Evolutionary conservation across 23 tunicate species (phyloP).

Genomic region (Aplidium turbinatum): DNA sequence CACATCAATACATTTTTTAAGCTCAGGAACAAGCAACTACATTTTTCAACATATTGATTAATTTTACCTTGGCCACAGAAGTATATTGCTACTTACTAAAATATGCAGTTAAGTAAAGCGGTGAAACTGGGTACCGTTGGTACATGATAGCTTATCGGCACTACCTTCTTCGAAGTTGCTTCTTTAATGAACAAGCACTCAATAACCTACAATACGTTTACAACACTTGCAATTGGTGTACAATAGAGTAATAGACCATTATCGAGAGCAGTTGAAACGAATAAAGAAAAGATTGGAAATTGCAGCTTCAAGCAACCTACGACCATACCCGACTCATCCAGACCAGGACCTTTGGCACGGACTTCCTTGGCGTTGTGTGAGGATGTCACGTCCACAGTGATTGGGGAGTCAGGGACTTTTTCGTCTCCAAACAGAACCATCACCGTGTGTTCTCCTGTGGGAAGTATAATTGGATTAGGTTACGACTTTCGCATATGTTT

Average conservation of each 20-base stretch:
- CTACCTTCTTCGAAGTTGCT: too few relatives aligned
- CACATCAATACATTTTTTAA: too few relatives aligned
- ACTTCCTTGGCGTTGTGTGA: constrained; percentile 83
- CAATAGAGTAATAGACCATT: neutral
- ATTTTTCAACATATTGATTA: too few relatives aligned
- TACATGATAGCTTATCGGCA: too few relatives aligned
- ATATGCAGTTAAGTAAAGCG: too few relatives aligned
- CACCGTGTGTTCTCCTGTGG: constrained; percentile 71
- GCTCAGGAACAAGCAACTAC: too few relatives aligned
- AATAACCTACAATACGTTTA: neutral
- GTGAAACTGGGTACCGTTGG: too few relatives aligned
- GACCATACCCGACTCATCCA: constrained; percentile 49
- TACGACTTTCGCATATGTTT: neutral
- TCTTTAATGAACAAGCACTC: neutral
- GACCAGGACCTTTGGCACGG: constrained; percentile 83
- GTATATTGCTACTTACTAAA: too few relatives aligned
- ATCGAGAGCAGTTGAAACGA: neutral
- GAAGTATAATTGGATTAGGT: too few relatives aligned
- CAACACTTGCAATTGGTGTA: neutral
- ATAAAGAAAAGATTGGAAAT: neutral
- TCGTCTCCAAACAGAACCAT: constrained; percentile 87
- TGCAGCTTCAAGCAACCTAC: too few relatives aligned
- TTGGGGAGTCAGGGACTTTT: constrained; percentile 82
- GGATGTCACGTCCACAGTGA: constrained; percentile 67
- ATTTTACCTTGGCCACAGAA: too few relatives aligned